These are phyloP conservation scores for Holcopasites calliopsidis DNA, from an alignment of 1,140 invertebrate species.

Conservation along the genomic window DNA sequence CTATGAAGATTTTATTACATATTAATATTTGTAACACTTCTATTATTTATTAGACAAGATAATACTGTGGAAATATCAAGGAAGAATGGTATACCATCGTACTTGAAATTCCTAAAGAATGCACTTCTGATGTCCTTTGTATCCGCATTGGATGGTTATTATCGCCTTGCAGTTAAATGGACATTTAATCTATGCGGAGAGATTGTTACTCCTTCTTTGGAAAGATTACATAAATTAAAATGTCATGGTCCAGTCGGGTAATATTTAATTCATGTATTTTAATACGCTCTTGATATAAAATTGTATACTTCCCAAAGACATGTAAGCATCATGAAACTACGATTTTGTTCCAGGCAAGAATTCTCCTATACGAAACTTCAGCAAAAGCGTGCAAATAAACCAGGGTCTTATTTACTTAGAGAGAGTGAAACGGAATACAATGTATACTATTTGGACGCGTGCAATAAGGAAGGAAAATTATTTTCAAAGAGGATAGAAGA, in stretches of 20 bases:
- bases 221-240: constrained; percentile 85
- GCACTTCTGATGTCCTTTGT: constrained; percentile 88
- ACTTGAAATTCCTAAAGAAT: constrained; percentile 84
- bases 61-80: constrained; percentile 88
- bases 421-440: constrained; percentile 90
- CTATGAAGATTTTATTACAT: not conserved
- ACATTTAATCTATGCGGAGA: constrained; percentile 93
- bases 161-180: constrained; percentile 92
- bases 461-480: constrained; percentile 85
- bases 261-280: constrained; percentile 56
- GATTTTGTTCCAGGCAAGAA: constrained; percentile 81
- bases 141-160: constrained; percentile 92
- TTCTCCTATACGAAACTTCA: constrained; percentile 92
- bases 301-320: not conserved
- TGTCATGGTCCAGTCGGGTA: constrained; percentile 94
- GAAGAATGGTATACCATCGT: constrained; percentile 88
- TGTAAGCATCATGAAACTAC: not conserved
- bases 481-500: constrained; percentile 86
- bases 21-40: not conserved
- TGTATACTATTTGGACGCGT: constrained; percentile 89
- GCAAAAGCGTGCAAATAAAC: constrained; percentile 86
- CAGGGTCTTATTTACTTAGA: constrained; percentile 89
- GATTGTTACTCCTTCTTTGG: constrained; percentile 87
- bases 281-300: not conserved
- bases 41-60: constrained; percentile 77